A percentile compares a stretch with the other conserved stretches of the same genome.
phyloP scores from a whole-genome alignment of 1,140 invertebrate genomes.

The Heliothis virescens region DNA sequence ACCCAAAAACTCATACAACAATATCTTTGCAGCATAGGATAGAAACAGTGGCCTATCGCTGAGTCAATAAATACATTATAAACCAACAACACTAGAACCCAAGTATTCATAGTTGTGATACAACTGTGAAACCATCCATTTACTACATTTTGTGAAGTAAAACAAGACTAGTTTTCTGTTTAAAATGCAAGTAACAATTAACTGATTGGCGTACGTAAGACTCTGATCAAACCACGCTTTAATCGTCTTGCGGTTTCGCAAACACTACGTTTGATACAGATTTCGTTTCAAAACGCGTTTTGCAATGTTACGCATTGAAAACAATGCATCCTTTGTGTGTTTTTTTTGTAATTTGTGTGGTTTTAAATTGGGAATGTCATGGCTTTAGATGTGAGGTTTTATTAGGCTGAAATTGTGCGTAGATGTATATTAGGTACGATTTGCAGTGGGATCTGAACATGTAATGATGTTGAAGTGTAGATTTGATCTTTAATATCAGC shows the following conservation, averaged over 20 bases:
- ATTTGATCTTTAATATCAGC: no score
- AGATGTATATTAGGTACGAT: neutral
- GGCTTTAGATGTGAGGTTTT: neutral
- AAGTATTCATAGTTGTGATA: neutral
- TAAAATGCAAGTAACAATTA: conserved; percentile 41
- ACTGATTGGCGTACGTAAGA: conserved; percentile 33
- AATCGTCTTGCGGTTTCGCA: conserved; percentile 33
- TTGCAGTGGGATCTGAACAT: neutral
- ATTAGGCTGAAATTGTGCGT: neutral
- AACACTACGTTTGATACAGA: conserved; percentile 14
- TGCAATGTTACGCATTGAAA: conserved; percentile 38
- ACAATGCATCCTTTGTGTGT: conserved; percentile 41
- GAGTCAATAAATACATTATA: no score
- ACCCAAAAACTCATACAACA: no score
- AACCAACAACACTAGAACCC: no score
- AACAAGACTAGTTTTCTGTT: conserved; percentile 17
- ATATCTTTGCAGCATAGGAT: no score
- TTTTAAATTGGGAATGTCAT: conserved; percentile 6
- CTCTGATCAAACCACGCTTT: conserved; percentile 21
- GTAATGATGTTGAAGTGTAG: no score
- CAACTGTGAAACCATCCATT: neutral
- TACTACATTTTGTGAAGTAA: conserved; percentile 1
- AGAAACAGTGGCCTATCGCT: no score
- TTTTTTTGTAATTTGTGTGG: neutral
- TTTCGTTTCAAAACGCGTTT: conserved; percentile 34